These are phyloP conservation scores for Caenorhabditis macrosperma DNA, from an alignment of 2,888 invertebrate genomes.

Conservation along the genomic window DNA sequence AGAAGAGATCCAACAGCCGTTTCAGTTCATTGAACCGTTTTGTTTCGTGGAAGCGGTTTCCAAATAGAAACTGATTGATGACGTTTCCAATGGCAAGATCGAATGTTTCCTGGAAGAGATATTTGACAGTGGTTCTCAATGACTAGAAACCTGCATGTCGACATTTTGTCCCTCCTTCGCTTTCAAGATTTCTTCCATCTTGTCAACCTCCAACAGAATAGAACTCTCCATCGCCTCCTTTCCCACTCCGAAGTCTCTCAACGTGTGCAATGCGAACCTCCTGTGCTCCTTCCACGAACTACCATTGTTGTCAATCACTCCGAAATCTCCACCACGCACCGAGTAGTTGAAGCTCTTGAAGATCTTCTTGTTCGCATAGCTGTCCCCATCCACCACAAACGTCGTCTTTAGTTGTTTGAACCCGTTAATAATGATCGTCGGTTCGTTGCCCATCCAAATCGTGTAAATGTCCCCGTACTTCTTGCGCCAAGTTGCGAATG, in stretches of 20 bases:
- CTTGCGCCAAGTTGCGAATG: constrained; percentile 52
- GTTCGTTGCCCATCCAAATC: constrained; percentile 61
- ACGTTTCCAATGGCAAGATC: constrained; percentile 60
- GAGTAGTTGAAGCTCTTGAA: constrained; percentile 45
- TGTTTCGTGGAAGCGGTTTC: constrained; percentile 57
- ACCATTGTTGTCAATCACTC: constrained; percentile 62
- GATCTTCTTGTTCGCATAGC: constrained; percentile 55
- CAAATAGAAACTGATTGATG: constrained; percentile 65
- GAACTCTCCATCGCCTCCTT: constrained; percentile 64
- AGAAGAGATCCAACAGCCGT: constrained; percentile 20
- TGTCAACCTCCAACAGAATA: constrained; percentile 52
- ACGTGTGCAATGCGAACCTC: constrained; percentile 56
- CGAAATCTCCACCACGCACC: constrained; percentile 54
- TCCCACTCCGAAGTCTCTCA: constrained; percentile 65
- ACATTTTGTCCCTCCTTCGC: constrained; percentile 23
- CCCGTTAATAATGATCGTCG: constrained; percentile 56
- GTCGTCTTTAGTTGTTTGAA: constrained; percentile 62
- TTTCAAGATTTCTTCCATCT: constrained; percentile 24
- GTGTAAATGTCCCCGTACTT: constrained; percentile 63
- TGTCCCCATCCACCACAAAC: constrained; percentile 58
- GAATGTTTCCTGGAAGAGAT: constrained; percentile 36
- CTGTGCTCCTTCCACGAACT: constrained; percentile 62
- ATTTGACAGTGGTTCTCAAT: too few relatives aligned
- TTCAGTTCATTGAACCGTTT: constrained; percentile 14
- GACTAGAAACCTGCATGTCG: too few relatives aligned